These are phyloP conservation scores for Malthinus seriepunctatus DNA, from an alignment of 2,888 invertebrate species.

Conservation along the genomic window DNA sequence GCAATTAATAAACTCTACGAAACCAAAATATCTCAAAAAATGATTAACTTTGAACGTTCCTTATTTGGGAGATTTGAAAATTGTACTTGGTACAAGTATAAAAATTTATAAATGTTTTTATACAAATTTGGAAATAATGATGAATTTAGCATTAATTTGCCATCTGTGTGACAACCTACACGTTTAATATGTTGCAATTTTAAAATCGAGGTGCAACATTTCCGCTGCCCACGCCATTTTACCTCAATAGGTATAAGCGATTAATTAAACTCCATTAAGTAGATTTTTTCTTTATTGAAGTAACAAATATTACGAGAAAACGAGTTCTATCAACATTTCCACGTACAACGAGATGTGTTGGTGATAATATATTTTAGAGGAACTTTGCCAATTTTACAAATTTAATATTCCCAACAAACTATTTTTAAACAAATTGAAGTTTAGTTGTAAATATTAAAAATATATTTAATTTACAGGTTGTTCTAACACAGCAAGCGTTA, in stretches of 20 bases:
- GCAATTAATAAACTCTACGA: too few relatives aligned
- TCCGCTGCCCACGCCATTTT: conserved; percentile 37
- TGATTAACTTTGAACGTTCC: too few relatives aligned
- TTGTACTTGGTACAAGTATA: neutral
- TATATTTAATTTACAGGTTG: too few relatives aligned
- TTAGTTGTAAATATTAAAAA: too few relatives aligned
- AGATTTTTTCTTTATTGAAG: conserved; percentile 8
- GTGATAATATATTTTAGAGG: neutral
- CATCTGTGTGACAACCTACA: conserved; percentile 18
- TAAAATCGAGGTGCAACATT: conserved; percentile 37
- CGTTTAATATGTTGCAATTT: conserved; percentile 29
- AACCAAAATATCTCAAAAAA: too few relatives aligned
- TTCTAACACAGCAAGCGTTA: too few relatives aligned
- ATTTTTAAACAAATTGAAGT: too few relatives aligned
- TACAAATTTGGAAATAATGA: conserved; percentile 6
- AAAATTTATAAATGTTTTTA: neutral
- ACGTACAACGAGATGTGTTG: neutral
- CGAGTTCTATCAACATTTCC: conserved; percentile 9
- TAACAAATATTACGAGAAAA: conserved; percentile 5
- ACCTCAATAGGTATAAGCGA: conserved; percentile 14
- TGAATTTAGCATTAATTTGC: conserved; percentile 14
- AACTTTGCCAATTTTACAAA: neutral
- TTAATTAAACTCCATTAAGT: conserved; percentile 14
- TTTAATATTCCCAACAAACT: too few relatives aligned
- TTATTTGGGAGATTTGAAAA: too few relatives aligned